Evolutionary conservation across 2,113 vertebrate species (phyloP), one percentile per base, ranked within the genome.

Genomic region (Puma concolor): DNA sequence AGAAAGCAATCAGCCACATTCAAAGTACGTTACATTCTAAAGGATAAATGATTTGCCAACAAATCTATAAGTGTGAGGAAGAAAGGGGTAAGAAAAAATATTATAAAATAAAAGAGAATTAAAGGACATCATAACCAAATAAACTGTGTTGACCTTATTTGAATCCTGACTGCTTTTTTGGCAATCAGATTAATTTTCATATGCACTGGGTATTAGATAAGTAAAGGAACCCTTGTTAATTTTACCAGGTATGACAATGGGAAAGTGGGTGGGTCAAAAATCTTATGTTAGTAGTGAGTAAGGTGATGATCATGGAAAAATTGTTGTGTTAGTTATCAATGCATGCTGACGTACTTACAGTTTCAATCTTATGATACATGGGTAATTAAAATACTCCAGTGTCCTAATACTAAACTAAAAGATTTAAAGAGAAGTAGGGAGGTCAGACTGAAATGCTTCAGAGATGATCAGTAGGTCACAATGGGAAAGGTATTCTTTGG

Each of bases 131-230:
- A 41, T 83, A 91, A 79, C 67, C n/a, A 48, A 48, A 84, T 88
- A 64, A 60, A 84, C 63, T 71, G 36, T 41, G 15, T 87, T 27
- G n/a, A 25, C 36, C 44, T 76, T 48, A 77, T 38, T 82, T 94
- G 83, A 94, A 72, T 93, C 36, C 44, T 85, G 52, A 71, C 23
- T 88, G 41, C 15, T 29, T 95, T 94, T 76, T 82, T 84, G 44
- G 57, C 48, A 79, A 77, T 83, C 25, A 50, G 54, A 29, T 72
- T 86, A 21, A 60, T 86, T 57, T 85, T 81, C 66, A 66, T 81
- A 31, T 25, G 31, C n/a, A 60, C 33, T 72, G 63, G 16, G 2
- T 88, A 63, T 41, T 88, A 95, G 80, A 69, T 79, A 48, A 83
- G 15, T 76, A 69, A 87, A 92, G 57, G 38, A 79, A 41, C 41